Conservation (phyloP, 2,888 invertebrate genomes). For the Lapara coniferarum region DNA sequence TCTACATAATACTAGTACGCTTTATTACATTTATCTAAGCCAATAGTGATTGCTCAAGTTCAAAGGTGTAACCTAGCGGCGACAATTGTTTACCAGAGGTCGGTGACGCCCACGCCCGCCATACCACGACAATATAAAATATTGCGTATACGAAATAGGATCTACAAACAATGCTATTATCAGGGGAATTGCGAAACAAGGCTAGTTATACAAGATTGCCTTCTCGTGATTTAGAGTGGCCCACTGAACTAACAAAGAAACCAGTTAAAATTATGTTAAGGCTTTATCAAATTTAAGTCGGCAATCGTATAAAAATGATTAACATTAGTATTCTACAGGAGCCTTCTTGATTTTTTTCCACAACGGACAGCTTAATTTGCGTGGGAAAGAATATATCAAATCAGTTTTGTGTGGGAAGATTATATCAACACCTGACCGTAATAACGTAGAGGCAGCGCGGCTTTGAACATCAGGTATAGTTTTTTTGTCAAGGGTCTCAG, state of each 20-base stretch:
- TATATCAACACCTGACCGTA: conserved; percentile 68
- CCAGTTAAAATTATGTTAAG: conserved; percentile 18
- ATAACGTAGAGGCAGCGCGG: conserved; percentile 48
- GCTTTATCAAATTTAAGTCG: conserved; percentile 6
- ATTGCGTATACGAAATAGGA: conserved; percentile 43
- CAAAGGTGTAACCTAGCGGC: conserved; percentile 57
- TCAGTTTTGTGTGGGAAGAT: conserved; percentile 49
- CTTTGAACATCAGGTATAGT: conserved; percentile 68
- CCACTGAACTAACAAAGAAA: conserved; percentile 23
- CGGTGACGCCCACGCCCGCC: conserved; percentile 45
- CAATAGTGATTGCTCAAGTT: conserved; percentile 54
- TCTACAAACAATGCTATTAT: conserved; percentile 46
- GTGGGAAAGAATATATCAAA: conserved; percentile 66
- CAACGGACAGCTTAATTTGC: conserved; percentile 42
- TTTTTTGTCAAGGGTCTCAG: conserved; percentile 45
- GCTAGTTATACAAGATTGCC: conserved; percentile 35
- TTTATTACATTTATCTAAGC: conserved; percentile 30
- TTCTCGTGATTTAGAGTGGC: conserved; percentile 26
- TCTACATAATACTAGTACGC: not conserved
- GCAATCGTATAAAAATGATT: conserved; percentile 16
- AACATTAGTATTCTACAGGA: conserved; percentile 15
- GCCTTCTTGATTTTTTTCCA: not conserved
- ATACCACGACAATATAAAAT: conserved; percentile 43
- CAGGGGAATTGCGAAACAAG: conserved; percentile 41
- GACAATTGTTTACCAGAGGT: conserved; percentile 45